phyloP scores from a whole-genome alignment of 2,888 invertebrate genomes.

The Coelopa pilipes region DNA sequence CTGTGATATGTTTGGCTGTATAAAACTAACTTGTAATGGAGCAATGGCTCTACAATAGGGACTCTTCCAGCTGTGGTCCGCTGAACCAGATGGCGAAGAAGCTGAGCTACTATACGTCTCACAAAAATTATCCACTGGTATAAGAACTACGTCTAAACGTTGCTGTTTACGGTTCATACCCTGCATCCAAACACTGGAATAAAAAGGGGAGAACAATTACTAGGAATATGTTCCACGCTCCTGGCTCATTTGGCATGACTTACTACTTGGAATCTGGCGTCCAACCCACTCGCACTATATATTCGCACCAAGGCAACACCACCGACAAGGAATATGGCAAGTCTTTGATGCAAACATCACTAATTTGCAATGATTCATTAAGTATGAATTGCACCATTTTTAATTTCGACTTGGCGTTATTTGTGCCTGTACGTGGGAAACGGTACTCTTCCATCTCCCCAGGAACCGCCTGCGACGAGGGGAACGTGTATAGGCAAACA shows the following conservation, averaged over 20 bases:
- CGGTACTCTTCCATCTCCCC: constrained; percentile 86
- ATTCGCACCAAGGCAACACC: constrained; percentile 94
- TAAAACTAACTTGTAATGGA: constrained; percentile 57
- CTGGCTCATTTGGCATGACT: constrained; percentile 63
- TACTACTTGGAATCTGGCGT: constrained; percentile 90
- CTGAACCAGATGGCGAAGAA: constrained; percentile 64
- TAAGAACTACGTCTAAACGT: constrained; percentile 82
- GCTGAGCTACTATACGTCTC: constrained; percentile 67
- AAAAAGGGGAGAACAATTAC: constrained; percentile 10
- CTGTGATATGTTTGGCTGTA: background rate
- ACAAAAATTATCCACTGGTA: constrained; percentile 83
- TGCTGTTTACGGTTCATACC: constrained; percentile 90
- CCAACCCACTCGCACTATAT: constrained; percentile 95
- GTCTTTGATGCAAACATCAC: constrained; percentile 80
- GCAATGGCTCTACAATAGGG: constrained; percentile 62
- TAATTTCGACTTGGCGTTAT: constrained; percentile 89
- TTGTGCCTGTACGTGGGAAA: constrained; percentile 88
- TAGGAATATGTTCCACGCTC: background rate
- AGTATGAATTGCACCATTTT: constrained; percentile 86
- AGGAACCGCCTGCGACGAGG: constrained; percentile 81
- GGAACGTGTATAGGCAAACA: constrained; percentile 91
- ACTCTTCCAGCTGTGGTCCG: constrained; percentile 66
- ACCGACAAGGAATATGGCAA: constrained; percentile 80
- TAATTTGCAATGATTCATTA: constrained; percentile 73
- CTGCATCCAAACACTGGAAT: constrained; percentile 87